Evolutionary conservation across 2,113 vertebrate genomes (phyloP).

Genomic region (Varanus komodoensis): DNA sequence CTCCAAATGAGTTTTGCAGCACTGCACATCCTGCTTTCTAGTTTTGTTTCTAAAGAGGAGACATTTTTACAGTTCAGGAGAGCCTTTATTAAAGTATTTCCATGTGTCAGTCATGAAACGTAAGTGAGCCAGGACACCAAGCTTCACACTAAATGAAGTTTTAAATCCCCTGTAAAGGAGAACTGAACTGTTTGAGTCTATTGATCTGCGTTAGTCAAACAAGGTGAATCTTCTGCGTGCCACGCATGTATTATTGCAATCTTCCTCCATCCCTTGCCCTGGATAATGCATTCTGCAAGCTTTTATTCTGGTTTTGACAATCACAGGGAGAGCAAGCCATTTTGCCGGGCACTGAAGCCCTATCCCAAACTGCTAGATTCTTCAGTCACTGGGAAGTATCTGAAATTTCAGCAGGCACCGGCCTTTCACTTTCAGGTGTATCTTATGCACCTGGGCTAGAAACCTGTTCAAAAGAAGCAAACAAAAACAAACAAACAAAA

Average conservation of each 20-base stretch:
- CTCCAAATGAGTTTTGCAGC: not conserved
- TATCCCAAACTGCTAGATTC: not conserved
- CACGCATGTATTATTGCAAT: not conserved
- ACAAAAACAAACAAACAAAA: not conserved
- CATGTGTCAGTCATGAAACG: rapidly evolving
- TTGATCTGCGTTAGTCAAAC: not conserved
- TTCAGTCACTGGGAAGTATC: too few relatives aligned
- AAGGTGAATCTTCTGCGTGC: not conserved
- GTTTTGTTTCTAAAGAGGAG: not conserved
- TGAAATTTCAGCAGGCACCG: not conserved
- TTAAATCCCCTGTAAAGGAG: not conserved
- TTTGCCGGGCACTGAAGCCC: not conserved
- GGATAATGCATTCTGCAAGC: not conserved
- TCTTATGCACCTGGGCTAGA: too few relatives aligned
- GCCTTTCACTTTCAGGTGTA: not conserved
- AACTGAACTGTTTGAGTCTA: not conserved
- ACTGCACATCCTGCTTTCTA: not conserved
- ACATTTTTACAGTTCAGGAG: rapidly evolving
- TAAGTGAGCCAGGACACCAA: rapidly evolving
- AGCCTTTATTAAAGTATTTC: not conserved
- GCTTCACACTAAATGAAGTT: not conserved
- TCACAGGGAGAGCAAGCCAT: too few relatives aligned
- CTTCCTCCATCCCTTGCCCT: not conserved
- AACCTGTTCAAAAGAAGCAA: not conserved
- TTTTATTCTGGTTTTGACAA: not conserved